Evolutionary conservation across 2,888 invertebrate genomes (phyloP).

Genomic region (Trisateles emortualis): DNA sequence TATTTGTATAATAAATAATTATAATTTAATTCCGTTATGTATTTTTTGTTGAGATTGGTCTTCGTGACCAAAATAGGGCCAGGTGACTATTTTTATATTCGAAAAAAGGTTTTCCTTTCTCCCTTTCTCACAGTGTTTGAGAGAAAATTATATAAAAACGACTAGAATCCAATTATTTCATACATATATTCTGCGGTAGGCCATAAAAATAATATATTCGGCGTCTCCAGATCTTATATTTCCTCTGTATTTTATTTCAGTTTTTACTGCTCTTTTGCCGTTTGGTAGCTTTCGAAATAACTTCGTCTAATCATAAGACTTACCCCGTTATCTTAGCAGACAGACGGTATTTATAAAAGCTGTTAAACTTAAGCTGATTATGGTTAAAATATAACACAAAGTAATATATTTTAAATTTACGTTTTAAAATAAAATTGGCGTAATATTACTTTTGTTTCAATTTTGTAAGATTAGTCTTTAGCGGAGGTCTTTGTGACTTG

Average conservation of each 20-base stretch:
- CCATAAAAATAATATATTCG: constrained; percentile 21
- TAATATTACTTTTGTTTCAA: no score
- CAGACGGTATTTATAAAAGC: neutral
- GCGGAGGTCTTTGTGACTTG: no score
- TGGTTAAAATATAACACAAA: no score
- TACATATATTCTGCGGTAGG: constrained; percentile 7
- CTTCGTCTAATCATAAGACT: constrained; percentile 28
- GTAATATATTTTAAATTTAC: neutral
- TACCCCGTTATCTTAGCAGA: neutral
- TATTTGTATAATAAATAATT: no score
- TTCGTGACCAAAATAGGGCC: no score
- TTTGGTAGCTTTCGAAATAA: constrained; percentile 26
- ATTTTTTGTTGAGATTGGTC: no score
- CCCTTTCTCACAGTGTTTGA: neutral
- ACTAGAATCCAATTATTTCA: constrained; percentile 18
- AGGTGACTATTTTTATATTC: no score
- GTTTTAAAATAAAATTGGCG: no score
- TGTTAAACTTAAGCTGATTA: neutral
- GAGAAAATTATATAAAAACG: neutral
- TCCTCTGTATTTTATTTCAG: constrained; percentile 37
- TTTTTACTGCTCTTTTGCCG: constrained; percentile 39
- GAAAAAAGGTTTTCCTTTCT: no score
- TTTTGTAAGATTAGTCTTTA: no score
- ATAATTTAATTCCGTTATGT: no score
- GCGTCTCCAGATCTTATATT: constrained; percentile 28